Base-by-base conservation (phyloP, 2,888 invertebrate species). In the Agrochola lota region DNA sequence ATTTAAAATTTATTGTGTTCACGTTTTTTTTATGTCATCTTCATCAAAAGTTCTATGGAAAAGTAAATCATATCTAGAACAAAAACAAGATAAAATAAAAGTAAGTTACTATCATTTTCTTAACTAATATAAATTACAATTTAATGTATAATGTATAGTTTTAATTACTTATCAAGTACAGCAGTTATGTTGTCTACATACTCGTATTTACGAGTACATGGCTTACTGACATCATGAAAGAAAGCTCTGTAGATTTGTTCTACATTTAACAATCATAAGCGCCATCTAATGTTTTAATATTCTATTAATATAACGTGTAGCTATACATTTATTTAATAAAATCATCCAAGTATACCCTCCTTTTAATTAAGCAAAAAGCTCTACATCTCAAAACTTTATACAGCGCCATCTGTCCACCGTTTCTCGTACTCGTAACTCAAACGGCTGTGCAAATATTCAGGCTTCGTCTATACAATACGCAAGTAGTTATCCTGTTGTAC, bases 401-500 rank as follows among this genome's bases (percentile, higher is more conserved):
- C 72, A 90, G 79, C 89, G 92, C 89, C 91, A 91, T 90, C 91
- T 91, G 69, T 83, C 23, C 17, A 23, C 20, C 0, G 11, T 26
- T 0, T 1, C 0, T 0, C 6, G 88, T 89, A 92, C 90, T 91
- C 49, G 23, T 52, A 69, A 84, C 76, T 59, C 80, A 77, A 68
- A 78, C 76, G 68, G 76, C 70, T 77, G 59, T 63, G 72, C 85
- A 90, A 84, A 69, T 67, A 77, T 23, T 64, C 12, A 17, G 15
- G 55, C 23, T 67, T 75, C 85, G 62, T 55, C 74, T 84, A 79
- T 84, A 82, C 72, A 83, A 74, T 83, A 75, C 81, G 81, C 81
- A 81, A 88, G 84, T 88, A 93, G 94, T 94, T 94, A 91, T 88
- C 90, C 89, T 85, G 77, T 85, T 83, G 89, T 90, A 92, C 92